These are phyloP conservation scores for Cryptotermes secundus DNA, from an alignment of 1,140 invertebrate genomes.

Conservation along the genomic window DNA sequence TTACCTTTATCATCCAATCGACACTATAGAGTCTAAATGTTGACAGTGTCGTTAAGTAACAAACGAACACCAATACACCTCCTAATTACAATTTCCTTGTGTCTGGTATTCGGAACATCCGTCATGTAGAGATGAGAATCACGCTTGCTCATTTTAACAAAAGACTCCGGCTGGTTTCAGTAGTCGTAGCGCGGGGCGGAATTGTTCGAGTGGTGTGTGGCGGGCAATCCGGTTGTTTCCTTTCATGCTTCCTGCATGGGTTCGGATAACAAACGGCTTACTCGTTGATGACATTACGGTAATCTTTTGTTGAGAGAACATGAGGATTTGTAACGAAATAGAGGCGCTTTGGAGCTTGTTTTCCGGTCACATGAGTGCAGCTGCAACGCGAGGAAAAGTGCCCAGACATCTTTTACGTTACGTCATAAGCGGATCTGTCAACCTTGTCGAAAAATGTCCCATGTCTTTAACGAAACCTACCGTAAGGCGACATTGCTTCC, in stretches of 20 bases:
- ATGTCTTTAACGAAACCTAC: too few species aligned
- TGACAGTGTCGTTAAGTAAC: too few species aligned
- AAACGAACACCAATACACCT: too few species aligned
- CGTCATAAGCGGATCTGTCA: too few species aligned
- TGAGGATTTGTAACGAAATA: not conserved
- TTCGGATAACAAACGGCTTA: not conserved
- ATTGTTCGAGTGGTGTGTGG: not conserved
- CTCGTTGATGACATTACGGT: not conserved
- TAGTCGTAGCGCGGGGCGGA: not conserved
- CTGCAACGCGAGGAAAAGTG: not conserved
- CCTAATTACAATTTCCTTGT: too few species aligned
- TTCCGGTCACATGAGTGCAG: not conserved
- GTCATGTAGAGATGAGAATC: too few species aligned
- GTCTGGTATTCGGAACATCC: too few species aligned
- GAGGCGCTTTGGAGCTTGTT: not conserved
- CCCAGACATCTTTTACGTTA: too few species aligned
- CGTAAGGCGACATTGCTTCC: too few species aligned
- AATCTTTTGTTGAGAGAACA: constrained; percentile 14
- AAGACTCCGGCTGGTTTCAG: not conserved
- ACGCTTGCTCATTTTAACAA: not conserved
- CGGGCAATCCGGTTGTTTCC: not conserved
- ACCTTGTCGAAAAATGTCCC: too few species aligned
- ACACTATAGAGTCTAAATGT: too few species aligned
- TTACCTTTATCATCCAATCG: too few species aligned
- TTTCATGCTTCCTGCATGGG: not conserved